Evolutionary conservation across 2,888 invertebrate genomes (phyloP), one percentile per base, ranked within the genome.

Genomic region (Drosophila borborema): DNA sequence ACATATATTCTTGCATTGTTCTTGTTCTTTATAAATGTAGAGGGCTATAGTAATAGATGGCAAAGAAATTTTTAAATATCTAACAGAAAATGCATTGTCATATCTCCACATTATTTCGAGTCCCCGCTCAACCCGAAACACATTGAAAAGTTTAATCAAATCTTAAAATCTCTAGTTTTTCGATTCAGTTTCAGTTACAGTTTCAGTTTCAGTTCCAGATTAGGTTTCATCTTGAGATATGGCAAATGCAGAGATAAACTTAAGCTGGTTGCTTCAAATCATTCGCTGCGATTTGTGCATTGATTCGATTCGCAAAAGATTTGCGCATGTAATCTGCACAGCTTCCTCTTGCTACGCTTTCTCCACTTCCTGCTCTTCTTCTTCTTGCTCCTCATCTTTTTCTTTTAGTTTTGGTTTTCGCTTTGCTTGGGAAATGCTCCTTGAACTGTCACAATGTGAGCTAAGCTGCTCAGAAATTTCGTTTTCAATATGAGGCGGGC

Each of bases 401-500:
- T 10, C 6, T 54, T 54, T 28, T 48, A 23, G 4, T 62, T 43
- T 53, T 18, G 14, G 18, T 16, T 18, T 20, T 20, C 20, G 14
- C 12, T 28, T 18, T 20, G 2, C 34, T 34, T 34, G 31, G 31
- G 7, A 36, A 45, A 14, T 48, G 55, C 56, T 58, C 48, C 64
- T 64, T 36, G 45, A 38, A 51, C 43, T 49, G 59, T 59, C 64
- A 41, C 53, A 56, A 28, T 65, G 41, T 45, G 40, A 45, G 46
- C 54, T 14, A 38, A 59, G 43, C 61, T 72, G 58, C 43, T 69
- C 43, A 51, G 38, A 60, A 56, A 72, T 56, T 60, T 62, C 18
- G 12, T 64, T 41, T 36, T 68, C 72, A 66, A 74, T 76, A 71
- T 20, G 64, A 72, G 65, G 63, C 56, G 49, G 68, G 36, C 43